Percentiles rank a stretch among this genome's conserved stretches.
These are phyloP conservation scores for Drosophila infuscata DNA, from an alignment of 2,888 invertebrate species.

Conservation along the genomic window DNA sequence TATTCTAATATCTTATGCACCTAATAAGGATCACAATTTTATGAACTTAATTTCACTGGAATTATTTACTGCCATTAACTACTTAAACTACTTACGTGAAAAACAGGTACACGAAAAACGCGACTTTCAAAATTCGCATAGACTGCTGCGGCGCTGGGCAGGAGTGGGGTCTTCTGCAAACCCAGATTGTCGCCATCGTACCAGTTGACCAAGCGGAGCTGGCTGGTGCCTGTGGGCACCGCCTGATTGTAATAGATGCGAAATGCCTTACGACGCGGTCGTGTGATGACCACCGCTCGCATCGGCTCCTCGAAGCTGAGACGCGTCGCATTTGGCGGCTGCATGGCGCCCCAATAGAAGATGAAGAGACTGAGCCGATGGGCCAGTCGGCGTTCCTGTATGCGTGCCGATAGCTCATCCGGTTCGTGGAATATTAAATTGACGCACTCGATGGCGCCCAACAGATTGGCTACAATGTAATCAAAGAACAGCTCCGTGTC, in stretches of 20 bases:
- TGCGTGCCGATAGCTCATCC: slow-evolving; percentile 69
- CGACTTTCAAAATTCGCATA: slow-evolving; percentile 89
- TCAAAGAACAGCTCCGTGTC: slow-evolving; percentile 80
- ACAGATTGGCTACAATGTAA: slow-evolving; percentile 80
- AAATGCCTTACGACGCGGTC: slow-evolving; percentile 85
- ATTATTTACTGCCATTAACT: background rate
- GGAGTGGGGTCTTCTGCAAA: slow-evolving; percentile 88
- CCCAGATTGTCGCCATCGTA: slow-evolving; percentile 87
- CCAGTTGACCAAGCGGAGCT: slow-evolving; percentile 90
- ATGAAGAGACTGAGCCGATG: slow-evolving; percentile 86
- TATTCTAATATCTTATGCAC: background rate
- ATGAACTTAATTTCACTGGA: background rate
- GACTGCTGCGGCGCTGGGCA: slow-evolving; percentile 88
- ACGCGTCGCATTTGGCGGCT: slow-evolving; percentile 84
- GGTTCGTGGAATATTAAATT: slow-evolving; percentile 83
- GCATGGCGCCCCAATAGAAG: slow-evolving; percentile 88
- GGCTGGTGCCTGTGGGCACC: slow-evolving; percentile 87
- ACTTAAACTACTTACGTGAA: slow-evolving; percentile 87
- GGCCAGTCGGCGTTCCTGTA: slow-evolving; percentile 76
- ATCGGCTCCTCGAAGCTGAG: slow-evolving; percentile 83
- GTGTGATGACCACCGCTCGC: slow-evolving; percentile 89
- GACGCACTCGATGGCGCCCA: slow-evolving; percentile 82
- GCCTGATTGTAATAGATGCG: slow-evolving; percentile 91
- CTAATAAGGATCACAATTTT: background rate
- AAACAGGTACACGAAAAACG: slow-evolving; percentile 89